Conservation (phyloP, 2,888 invertebrate genomes). For the Oscheius sp. region DNA sequence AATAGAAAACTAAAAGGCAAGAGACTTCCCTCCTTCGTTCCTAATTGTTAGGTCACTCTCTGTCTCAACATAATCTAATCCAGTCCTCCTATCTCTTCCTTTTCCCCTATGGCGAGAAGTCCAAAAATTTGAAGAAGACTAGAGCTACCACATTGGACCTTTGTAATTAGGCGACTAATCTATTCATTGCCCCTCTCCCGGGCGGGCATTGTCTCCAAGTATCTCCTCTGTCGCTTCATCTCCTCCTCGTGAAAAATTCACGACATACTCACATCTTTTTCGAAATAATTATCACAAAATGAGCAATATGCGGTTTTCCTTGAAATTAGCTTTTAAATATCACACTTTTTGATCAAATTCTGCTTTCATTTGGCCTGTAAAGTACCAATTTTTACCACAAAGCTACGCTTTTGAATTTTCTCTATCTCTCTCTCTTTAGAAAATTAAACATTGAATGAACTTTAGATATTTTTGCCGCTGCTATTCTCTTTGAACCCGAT, state of each 20-base stretch:
- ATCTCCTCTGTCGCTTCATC: not conserved
- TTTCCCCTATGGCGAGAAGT: conserved; percentile 5
- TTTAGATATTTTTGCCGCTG: no score
- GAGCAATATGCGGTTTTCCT: no score
- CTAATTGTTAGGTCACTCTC: conserved; percentile 28
- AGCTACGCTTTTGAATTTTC: not conserved
- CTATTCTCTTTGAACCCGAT: no score
- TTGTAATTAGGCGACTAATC: conserved; percentile 29
- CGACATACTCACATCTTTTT: no score
- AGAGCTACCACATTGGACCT: conserved; percentile 27
- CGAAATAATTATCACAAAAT: no score
- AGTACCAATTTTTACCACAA: not conserved
- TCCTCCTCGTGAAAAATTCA: not conserved
- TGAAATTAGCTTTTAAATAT: not conserved
- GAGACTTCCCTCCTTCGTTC: no score
- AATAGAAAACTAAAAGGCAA: no score
- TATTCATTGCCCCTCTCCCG: conserved; percentile 20
- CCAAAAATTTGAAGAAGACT: conserved; percentile 7
- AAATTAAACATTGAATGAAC: no score
- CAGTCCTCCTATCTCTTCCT: not conserved
- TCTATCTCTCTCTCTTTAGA: not conserved
- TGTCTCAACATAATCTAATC: conserved; percentile 24
- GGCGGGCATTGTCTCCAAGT: conserved; percentile 7
- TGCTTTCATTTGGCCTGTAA: not conserved
- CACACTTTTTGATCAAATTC: not conserved